Percentiles rank a stretch among this genome's conserved stretches.
These are phyloP conservation scores for Acanthococcus lagerstroemiae DNA, from an alignment of 2,888 invertebrate species.

Conservation along the genomic window DNA sequence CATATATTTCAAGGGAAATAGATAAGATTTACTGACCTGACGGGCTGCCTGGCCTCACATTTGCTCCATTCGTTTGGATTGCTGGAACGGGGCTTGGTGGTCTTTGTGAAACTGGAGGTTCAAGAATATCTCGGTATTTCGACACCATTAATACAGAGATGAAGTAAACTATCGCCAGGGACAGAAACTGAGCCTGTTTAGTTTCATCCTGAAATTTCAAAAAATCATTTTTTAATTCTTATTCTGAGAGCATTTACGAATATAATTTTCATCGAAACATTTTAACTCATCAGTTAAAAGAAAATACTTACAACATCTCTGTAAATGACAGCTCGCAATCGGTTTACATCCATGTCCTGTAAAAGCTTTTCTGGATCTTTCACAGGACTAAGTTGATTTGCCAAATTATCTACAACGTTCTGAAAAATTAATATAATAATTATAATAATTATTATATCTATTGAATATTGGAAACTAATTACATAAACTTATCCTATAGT, in stretches of 20 bases:
- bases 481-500: too few species aligned
- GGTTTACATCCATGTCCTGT: constrained; percentile 98
- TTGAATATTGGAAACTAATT: too few species aligned
- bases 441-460: too few species aligned
- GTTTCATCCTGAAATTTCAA: constrained; percentile 83
- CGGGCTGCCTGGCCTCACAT: too few species aligned
- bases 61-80: too few species aligned
- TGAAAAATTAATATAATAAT: too few species aligned
- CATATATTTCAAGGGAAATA: too few species aligned
- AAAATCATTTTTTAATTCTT: too few species aligned
- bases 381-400: constrained; percentile 50
- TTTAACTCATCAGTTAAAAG: background rate
- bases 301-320: constrained; percentile 73
- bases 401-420: constrained; percentile 38
- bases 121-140: constrained; percentile 96
- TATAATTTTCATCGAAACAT: background rate
- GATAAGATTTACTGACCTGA: too few species aligned
- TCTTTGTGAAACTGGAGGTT: too few species aligned
- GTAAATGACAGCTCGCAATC: constrained; percentile 95
- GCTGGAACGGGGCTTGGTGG: too few species aligned
- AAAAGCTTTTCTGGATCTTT: constrained; percentile 92
- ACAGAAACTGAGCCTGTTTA: constrained; percentile 98
- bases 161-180: constrained; percentile 97
- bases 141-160: constrained; percentile 99
- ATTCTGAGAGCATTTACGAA: too few species aligned